phyloP scores from a whole-genome alignment of 2,113 vertebrate genomes.

The Pipa parva region DNA sequence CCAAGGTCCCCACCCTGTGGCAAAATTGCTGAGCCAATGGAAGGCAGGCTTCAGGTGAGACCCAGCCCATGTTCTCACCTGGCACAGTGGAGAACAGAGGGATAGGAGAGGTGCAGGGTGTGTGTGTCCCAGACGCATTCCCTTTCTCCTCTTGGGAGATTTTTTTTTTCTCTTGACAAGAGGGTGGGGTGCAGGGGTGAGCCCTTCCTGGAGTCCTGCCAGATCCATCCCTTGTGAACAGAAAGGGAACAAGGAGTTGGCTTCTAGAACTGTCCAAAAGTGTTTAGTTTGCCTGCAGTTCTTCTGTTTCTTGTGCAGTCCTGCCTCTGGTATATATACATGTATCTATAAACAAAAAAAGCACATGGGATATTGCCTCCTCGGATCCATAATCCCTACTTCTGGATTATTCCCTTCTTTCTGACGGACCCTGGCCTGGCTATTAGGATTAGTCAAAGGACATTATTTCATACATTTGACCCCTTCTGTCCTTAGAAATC shows the following conservation, averaged over 20 bases:
- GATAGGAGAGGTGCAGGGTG: slow-evolving; percentile 22
- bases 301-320: neutral
- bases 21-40: slow-evolving; percentile 16
- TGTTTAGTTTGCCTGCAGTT: slow-evolving; percentile 30
- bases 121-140: slow-evolving; percentile 13
- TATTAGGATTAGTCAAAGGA: slow-evolving; percentile 19
- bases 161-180: slow-evolving; percentile 10
- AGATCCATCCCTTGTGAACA: neutral
- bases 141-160: slow-evolving; percentile 20
- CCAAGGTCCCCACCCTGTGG: slow-evolving; percentile 18
- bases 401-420: slow-evolving; percentile 19
- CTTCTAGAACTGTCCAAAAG: slow-evolving; percentile 19
- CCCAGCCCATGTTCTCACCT: slow-evolving; percentile 26
- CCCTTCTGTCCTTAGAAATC: slow-evolving; percentile 8
- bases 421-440: slow-evolving; percentile 7
- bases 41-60: slow-evolving; percentile 24
- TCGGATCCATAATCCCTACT: slow-evolving; percentile 10
- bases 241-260: slow-evolving; percentile 2
- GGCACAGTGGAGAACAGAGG: slow-evolving; percentile 28
- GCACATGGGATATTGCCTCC: slow-evolving; percentile 9
- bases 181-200: slow-evolving; percentile 30
- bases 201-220: slow-evolving; percentile 22
- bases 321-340: neutral
- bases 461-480: slow-evolving; percentile 1
- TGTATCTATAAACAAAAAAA: slow-evolving; percentile 11